phyloP scores from a whole-genome alignment of 2,888 invertebrate genomes.

The Nomada goodeniana region DNA sequence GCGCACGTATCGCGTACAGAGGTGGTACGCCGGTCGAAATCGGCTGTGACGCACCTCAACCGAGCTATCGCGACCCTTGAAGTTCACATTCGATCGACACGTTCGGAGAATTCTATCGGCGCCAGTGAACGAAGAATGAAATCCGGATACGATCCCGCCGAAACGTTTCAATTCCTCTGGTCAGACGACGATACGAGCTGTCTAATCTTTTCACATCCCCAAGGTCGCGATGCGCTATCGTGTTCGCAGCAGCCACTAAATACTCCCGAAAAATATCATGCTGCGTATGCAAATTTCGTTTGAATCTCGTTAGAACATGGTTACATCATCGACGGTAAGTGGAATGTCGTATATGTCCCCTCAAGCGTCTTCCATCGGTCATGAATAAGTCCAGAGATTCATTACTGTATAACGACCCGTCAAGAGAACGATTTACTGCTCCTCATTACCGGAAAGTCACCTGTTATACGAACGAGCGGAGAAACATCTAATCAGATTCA shows the following conservation, averaged over 20 bases:
- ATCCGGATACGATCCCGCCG: neutral
- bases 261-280: constrained; percentile 12
- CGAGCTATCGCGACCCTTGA: too few species aligned
- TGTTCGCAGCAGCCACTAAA: too few species aligned
- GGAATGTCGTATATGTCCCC: constrained; percentile 35
- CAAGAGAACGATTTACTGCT: constrained; percentile 12
- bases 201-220: too few species aligned
- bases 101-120: neutral
- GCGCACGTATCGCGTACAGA: too few species aligned
- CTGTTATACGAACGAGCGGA: neutral
- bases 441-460: neutral
- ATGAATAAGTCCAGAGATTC: constrained; percentile 27
- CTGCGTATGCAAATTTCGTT: constrained; percentile 51
- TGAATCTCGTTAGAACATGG: constrained; percentile 43
- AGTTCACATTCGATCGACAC: neutral
- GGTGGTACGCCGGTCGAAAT: too few species aligned
- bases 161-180: too few species aligned
- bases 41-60: too few species aligned
- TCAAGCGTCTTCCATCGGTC: constrained; percentile 14
- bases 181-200: too few species aligned
- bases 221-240: too few species aligned
- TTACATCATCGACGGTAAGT: constrained; percentile 12
- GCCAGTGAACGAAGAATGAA: neutral
- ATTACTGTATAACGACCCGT: constrained; percentile 2
- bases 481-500: neutral